Evolutionary conservation across 2,888 invertebrate genomes (phyloP).

Genomic region (Lysandra coridon): DNA sequence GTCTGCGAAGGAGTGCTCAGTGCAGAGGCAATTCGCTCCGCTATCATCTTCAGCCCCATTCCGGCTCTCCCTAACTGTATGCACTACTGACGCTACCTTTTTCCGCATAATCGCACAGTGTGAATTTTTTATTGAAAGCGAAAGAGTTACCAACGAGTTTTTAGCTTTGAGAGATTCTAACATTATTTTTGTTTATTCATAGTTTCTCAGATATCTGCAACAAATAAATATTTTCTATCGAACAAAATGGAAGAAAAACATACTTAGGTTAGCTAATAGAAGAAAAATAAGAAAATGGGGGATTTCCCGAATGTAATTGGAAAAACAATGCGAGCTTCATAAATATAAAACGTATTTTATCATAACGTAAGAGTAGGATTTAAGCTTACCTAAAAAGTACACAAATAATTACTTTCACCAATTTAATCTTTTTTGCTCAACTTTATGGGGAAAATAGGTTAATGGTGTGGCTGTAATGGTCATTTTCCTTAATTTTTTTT

Average conservation of each 20-base stretch:
- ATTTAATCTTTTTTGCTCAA: neutral
- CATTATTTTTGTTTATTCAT: neutral
- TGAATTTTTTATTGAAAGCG: too few species aligned
- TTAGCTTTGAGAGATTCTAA: too few species aligned
- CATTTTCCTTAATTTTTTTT: neutral
- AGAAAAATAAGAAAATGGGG: neutral
- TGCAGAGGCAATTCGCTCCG: too few species aligned
- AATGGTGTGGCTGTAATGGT: neutral
- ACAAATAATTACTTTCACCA: neutral
- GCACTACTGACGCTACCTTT: too few species aligned
- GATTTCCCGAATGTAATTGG: conserved; percentile 41
- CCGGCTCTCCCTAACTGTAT: too few species aligned
- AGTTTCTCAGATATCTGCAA: neutral
- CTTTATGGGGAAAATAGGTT: neutral
- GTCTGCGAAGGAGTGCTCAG: too few species aligned
- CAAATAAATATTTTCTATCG: neutral
- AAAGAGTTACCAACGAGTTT: too few species aligned
- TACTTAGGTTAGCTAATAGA: neutral
- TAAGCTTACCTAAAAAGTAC: neutral
- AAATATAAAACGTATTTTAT: conserved; percentile 8
- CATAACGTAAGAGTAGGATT: conserved; percentile 5
- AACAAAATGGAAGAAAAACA: neutral
- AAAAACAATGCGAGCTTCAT: conserved; percentile 1
- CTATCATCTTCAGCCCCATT: too few species aligned
- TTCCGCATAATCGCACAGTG: neutral